Conservation (phyloP, 2,113 vertebrate genomes). For the Phainopepla nitens region DNA sequence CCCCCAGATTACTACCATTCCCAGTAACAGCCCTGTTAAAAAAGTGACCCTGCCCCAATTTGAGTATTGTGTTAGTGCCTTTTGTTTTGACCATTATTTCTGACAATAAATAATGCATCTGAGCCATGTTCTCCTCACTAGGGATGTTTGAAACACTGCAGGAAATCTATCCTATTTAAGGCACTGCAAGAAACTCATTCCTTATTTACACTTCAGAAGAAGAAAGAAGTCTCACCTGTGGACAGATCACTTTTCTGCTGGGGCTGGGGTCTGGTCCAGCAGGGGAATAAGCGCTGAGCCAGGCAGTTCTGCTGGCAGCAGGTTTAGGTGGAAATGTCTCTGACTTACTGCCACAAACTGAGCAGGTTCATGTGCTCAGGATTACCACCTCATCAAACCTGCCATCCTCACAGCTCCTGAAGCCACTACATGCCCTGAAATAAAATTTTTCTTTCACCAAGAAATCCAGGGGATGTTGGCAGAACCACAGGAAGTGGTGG, state of each 20-base stretch:
- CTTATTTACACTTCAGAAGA: not conserved
- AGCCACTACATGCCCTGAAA: not conserved
- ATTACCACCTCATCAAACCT: not conserved
- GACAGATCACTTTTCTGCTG: not conserved
- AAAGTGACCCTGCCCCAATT: not conserved
- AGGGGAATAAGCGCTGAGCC: not conserved
- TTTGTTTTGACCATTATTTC: not conserved
- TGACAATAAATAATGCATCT: not conserved
- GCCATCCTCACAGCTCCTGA: not conserved
- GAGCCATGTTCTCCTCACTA: not conserved
- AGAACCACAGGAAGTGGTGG: not conserved
- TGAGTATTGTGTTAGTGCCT: not conserved
- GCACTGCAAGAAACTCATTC: not conserved
- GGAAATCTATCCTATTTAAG: not conserved
- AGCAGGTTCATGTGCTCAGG: rapidly evolving
- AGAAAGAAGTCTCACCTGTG: not conserved
- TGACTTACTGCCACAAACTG: not conserved
- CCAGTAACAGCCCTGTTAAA: not conserved
- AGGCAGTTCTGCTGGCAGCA: not conserved
- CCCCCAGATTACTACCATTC: not conserved
- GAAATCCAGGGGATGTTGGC: not conserved
- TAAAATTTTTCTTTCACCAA: not conserved
- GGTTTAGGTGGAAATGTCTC: not conserved
- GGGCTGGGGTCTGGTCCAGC: not conserved
- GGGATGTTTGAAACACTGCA: not conserved